Base-by-base conservation (phyloP, 2,888 invertebrate genomes). In the Daptonema setosum region DNA sequence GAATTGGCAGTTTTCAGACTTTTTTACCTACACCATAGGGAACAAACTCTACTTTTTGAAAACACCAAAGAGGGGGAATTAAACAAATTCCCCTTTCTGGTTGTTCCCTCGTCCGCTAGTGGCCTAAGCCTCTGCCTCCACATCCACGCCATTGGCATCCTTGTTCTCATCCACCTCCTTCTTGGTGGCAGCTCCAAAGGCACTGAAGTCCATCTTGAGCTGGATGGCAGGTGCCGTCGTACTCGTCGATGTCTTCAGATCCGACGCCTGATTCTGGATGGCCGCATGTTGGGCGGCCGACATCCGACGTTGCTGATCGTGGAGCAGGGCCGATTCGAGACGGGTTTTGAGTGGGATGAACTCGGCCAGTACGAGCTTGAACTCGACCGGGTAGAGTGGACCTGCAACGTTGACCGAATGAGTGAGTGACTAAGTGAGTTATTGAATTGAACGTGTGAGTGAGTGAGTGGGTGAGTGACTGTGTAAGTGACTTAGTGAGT, bases 301-400 rank as follows among this genome's bases (percentile, higher is more conserved):
- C 24, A 54, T 57, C 45, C 17, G 35, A 52, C 57, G 59, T 72
- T 79, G 80, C 64, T 80, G 80, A 63, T 76, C 51, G 26, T 63
- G 57, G 3, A 60, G 54, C 53, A 93, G 80, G 0, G 91, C 90
- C 56, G 79, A 79, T 73, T 91, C 90, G 56, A 95, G 73, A 71
- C 84, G 83, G 54, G 76, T 78, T 61, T 86, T 81, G 57, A 91
- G 75, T 57, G 85, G 83, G 0, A 80, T 76, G 0, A 84, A 83
- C 65, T 84, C 83, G 28, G 81, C 80, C 84, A 93, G 87, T 65
- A 93, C 78, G 20, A 81, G 79, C 68, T 87, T 86, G 73, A 93
- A 91, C 71, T 91, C 87, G 80, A 85, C 82, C 25, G 88, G 87
- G 75, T 90, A 85, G 69, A 83, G 83, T 0, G 88, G 87, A 25